phyloP scores from a whole-genome alignment of 92 coral and sea anemone species.

The Chrysogorgia sp. region DNA sequence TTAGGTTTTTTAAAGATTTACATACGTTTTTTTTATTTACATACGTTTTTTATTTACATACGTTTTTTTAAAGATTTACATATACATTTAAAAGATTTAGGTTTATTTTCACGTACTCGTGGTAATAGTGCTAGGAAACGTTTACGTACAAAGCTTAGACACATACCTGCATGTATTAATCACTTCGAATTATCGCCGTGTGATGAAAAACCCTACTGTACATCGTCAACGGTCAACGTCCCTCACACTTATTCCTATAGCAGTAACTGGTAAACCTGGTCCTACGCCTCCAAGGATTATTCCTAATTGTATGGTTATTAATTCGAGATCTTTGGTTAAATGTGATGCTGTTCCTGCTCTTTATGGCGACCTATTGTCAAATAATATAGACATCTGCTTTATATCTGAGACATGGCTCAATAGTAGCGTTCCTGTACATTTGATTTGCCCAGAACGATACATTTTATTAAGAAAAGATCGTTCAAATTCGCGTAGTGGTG shows the following conservation, averaged over 20 bases:
- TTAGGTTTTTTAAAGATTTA: too few relatives aligned
- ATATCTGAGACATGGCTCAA: conserved; percentile 52
- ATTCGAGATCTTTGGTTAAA: conserved; percentile 62
- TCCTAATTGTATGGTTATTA: conserved; percentile 44
- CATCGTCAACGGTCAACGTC: too few relatives aligned
- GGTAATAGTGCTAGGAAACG: too few relatives aligned
- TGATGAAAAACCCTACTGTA: too few relatives aligned
- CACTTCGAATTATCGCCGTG: too few relatives aligned
- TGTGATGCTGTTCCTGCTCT: conserved; percentile 60
- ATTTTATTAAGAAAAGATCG: conserved; percentile 55
- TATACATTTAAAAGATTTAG: too few relatives aligned
- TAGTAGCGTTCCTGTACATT: conserved; percentile 9
- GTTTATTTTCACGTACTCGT: too few relatives aligned
- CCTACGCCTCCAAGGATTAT: background rate
- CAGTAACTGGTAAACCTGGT: background rate
- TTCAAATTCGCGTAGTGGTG: conserved; percentile 9
- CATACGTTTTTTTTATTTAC: too few relatives aligned
- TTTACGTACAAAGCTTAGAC: too few relatives aligned
- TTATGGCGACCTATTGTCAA: conserved; percentile 49
- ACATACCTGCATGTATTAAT: too few relatives aligned
- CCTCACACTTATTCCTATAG: conserved; percentile 4
- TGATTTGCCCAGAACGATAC: conserved; percentile 48
- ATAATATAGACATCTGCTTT: conserved; percentile 59
- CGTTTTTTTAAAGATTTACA: too few relatives aligned
- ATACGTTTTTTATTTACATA: too few relatives aligned